Evolutionary conservation across 1,140 invertebrate species (phyloP).

Genomic region (Meteorus sp.): DNA sequence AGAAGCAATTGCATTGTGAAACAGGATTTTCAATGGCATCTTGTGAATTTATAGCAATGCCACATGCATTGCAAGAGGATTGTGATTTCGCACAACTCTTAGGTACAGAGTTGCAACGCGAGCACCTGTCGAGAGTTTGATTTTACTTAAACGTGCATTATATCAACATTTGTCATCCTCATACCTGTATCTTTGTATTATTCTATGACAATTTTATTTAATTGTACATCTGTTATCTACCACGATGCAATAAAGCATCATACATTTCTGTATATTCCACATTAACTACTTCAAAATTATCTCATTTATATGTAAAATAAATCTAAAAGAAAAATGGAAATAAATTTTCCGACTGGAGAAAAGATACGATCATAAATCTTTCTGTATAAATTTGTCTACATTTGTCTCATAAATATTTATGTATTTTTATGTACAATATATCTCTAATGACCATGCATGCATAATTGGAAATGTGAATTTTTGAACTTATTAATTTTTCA

Average conservation of each 20-base stretch:
- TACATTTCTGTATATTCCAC: too few species aligned
- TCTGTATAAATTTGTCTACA: slow-evolving; percentile 4
- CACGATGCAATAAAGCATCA: too few species aligned
- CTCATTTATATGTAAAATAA: not conserved
- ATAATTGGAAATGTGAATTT: slow-evolving; percentile 8
- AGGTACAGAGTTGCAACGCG: not conserved
- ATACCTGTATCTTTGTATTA: too few species aligned
- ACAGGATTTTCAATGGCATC: slow-evolving; percentile 12
- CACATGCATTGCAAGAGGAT: slow-evolving; percentile 9
- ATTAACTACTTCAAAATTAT: too few species aligned
- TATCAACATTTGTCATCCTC: not conserved
- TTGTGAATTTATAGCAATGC: slow-evolving; percentile 14
- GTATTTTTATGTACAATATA: slow-evolving; percentile 15
- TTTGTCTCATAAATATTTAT: slow-evolving; percentile 16
- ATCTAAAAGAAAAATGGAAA: not conserved
- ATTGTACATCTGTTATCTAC: too few species aligned
- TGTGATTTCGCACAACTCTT: not conserved
- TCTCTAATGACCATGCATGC: slow-evolving; percentile 20
- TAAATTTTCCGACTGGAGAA: not conserved
- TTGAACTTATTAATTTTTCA: not conserved
- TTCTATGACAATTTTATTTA: too few species aligned
- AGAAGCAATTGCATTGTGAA: slow-evolving; percentile 16
- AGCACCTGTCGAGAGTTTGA: not conserved
- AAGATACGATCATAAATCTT: not conserved
- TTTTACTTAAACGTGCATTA: not conserved